phyloP scores from a whole-genome alignment of 2,888 invertebrate species.

The Idaea dimidiata region DNA sequence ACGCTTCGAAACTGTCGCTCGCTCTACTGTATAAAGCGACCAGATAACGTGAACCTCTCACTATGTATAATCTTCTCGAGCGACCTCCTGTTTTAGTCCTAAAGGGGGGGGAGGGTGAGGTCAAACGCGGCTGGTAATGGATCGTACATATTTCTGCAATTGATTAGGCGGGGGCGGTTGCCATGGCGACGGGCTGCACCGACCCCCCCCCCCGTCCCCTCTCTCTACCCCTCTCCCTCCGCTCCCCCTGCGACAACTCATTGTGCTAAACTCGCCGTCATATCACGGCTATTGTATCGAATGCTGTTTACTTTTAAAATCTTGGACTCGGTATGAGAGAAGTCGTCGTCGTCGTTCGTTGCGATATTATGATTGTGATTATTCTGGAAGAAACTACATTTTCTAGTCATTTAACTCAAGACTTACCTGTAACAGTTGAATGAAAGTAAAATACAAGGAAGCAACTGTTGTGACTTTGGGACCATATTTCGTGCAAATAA shows the following conservation, averaged over 20 bases:
- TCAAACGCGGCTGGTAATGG: conserved; percentile 52
- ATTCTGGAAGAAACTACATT: background rate
- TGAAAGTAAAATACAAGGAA: no score
- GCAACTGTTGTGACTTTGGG: no score
- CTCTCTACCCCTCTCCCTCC: conserved; percentile 19
- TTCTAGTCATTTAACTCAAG: no score
- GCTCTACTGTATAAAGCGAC: conserved; percentile 52
- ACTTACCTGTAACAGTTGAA: no score
- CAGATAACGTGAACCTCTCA: conserved; percentile 37
- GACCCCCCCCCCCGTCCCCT: conserved; percentile 31
- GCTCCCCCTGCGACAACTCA: conserved; percentile 38
- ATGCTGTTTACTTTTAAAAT: conserved; percentile 1
- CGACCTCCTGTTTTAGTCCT: conserved; percentile 22
- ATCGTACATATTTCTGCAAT: conserved; percentile 81
- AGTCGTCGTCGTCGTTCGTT: background rate
- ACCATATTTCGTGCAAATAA: no score
- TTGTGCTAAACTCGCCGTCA: conserved; percentile 44
- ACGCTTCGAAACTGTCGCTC: conserved; percentile 58
- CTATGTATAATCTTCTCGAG: conserved; percentile 25
- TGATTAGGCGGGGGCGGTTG: conserved; percentile 80
- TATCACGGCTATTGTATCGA: conserved; percentile 23
- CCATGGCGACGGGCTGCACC: conserved; percentile 63
- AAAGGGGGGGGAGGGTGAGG: conserved; percentile 33
- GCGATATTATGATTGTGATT: background rate
- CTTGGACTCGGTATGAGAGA: background rate